phyloP scores from a whole-genome alignment of 2,797 vertebrate species.

The Antennarius maculatus region DNA sequence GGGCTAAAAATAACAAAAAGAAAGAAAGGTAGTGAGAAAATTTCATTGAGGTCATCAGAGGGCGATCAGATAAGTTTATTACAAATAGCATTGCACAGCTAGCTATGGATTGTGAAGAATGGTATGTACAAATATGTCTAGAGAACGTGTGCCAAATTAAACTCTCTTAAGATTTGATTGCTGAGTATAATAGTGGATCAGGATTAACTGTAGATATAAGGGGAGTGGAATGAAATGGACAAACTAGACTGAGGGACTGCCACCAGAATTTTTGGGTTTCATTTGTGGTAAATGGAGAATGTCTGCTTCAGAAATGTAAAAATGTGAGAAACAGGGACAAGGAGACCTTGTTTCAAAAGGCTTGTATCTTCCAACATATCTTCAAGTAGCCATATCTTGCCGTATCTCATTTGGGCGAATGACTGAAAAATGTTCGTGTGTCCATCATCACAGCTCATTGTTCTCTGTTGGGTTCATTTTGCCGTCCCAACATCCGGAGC shows the following conservation, averaged over 20 bases:
- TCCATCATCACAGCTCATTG: slow-evolving; percentile 49
- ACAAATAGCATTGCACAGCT: not conserved
- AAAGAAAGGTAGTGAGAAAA: not conserved
- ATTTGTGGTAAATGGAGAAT: slow-evolving; percentile 23
- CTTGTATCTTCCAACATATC: slow-evolving; percentile 46
- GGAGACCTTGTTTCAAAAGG: slow-evolving; percentile 24
- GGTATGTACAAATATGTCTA: no score
- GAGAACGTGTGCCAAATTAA: no score
- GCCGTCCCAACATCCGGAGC: slow-evolving; percentile 62
- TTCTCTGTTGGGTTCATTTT: slow-evolving; percentile 53
- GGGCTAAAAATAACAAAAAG: not conserved
- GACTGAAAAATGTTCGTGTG: slow-evolving; percentile 11
- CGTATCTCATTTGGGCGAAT: slow-evolving; percentile 16
- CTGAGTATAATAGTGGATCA: not conserved
- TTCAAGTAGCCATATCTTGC: slow-evolving; percentile 39
- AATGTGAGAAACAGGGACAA: slow-evolving; percentile 19
- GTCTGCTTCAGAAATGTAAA: slow-evolving; percentile 13
- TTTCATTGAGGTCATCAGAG: not conserved
- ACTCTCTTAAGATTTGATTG: no score
- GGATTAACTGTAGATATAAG: slow-evolving; percentile 4
- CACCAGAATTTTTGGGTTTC: slow-evolving; percentile 29
- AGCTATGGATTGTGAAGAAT: not conserved
- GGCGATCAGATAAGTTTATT: not conserved
- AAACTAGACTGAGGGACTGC: slow-evolving; percentile 1
- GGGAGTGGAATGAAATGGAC: slow-evolving; percentile 13